Percentiles rank a stretch among this genome's conserved stretches.
phyloP scores from a whole-genome alignment of 1,140 invertebrate genomes.

The Asbolus verrucosus region DNA sequence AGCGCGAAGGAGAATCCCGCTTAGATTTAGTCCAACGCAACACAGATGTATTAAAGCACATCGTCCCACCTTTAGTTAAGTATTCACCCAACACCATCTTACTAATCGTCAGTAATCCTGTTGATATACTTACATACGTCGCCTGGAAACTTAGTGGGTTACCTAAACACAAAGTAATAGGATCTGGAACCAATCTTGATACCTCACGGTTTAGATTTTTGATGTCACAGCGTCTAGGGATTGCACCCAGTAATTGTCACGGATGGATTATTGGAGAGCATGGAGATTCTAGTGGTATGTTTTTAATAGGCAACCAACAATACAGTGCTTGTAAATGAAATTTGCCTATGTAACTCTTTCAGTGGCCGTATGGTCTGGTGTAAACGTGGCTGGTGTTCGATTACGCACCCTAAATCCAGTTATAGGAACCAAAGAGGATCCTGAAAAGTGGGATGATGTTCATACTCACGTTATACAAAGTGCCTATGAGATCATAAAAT shows the following conservation, averaged over 20 bases:
- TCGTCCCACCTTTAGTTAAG: constrained; percentile 85
- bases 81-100: constrained; percentile 89
- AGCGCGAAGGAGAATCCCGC: constrained; percentile 87
- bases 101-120: constrained; percentile 92
- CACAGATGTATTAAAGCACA: constrained; percentile 88
- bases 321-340: no score
- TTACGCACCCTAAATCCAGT: constrained; percentile 81
- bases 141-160: constrained; percentile 92
- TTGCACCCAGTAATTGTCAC: constrained; percentile 86
- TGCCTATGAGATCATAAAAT: constrained; percentile 89
- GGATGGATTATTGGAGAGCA: constrained; percentile 93
- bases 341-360: no score
- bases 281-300: constrained; percentile 81
- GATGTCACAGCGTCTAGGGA: constrained; percentile 82
- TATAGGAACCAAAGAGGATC: constrained; percentile 78
- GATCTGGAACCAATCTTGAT: constrained; percentile 92
- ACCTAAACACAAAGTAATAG: constrained; percentile 87
- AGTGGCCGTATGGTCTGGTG: constrained; percentile 94
- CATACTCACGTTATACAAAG: constrained; percentile 86
- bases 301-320: no score
- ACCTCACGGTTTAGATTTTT: constrained; percentile 91
- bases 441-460: constrained; percentile 82
- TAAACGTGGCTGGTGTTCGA: constrained; percentile 90
- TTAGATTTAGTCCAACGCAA: constrained; percentile 89
- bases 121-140: constrained; percentile 92